Percentiles rank a stretch among this genome's conserved stretches.
phyloP scores from a whole-genome alignment of 2,797 vertebrate species.

The Botia almorhae region DNA sequence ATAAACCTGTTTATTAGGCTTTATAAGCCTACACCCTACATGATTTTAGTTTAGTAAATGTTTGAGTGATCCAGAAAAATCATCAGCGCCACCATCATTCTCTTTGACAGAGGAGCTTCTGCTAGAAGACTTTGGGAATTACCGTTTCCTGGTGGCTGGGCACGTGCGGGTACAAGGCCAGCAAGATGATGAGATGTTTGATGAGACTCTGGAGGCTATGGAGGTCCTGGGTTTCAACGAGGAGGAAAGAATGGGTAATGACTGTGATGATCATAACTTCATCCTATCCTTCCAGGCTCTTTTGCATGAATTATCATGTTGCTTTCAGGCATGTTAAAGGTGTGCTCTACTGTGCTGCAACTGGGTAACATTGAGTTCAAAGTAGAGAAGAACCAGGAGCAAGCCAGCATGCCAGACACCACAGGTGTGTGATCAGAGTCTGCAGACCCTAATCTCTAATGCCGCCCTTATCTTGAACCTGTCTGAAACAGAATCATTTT shows the following conservation, averaged over 20 bases:
- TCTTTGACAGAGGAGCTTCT: conserved; percentile 85
- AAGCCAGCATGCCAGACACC: conserved; percentile 97
- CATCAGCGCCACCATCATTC: background rate
- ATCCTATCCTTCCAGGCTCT: too few relatives aligned
- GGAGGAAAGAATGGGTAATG: conserved; percentile 86
- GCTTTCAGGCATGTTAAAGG: conserved; percentile 86
- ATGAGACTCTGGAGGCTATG: conserved; percentile 96
- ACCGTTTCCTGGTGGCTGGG: conserved; percentile 89
- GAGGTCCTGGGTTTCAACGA: conserved; percentile 91
- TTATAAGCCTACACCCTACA: background rate
- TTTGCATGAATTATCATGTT: conserved; percentile 28
- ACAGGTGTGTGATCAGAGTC: conserved; percentile 79
- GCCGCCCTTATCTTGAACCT: conserved; percentile 2
- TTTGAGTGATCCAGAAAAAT: background rate
- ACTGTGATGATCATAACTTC: background rate
- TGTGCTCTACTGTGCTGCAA: conserved; percentile 93
- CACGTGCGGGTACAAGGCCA: conserved; percentile 87
- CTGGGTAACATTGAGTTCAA: conserved; percentile 97
- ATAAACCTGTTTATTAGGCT: background rate
- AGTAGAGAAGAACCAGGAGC: conserved; percentile 96
- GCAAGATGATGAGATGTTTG: conserved; percentile 92
- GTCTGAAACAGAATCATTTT: background rate
- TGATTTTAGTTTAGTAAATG: too few relatives aligned
- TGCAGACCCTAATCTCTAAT: background rate
- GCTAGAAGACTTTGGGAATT: conserved; percentile 87